Evolutionary conservation across 2,888 invertebrate species (phyloP).

Genomic region (Aricia artaxerxes): DNA sequence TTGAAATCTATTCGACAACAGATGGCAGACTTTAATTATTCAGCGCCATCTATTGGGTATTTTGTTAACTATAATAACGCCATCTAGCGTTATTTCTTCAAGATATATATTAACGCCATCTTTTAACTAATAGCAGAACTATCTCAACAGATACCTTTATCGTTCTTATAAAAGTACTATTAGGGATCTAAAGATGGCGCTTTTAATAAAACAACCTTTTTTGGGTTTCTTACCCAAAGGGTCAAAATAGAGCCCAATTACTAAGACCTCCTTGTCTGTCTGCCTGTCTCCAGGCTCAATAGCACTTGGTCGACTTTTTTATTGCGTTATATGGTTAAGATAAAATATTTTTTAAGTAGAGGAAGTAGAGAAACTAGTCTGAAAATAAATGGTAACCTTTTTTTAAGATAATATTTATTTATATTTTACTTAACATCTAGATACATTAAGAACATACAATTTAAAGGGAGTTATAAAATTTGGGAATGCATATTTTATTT

Average conservation of each 20-base stretch:
- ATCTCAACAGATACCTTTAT: neutral
- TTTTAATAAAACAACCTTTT: neutral
- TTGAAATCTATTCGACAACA: neutral
- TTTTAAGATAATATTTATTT: slow-evolving; percentile 1
- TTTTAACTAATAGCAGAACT: neutral
- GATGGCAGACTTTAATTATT: neutral
- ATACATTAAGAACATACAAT: slow-evolving; percentile 19
- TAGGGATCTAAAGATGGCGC: neutral
- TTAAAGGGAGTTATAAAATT: slow-evolving; percentile 7
- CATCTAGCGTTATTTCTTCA: neutral
- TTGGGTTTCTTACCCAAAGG: neutral
- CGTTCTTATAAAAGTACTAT: neutral
- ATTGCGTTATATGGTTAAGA: too few species aligned
- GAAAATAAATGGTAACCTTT: neutral
- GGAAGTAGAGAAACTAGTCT: neutral
- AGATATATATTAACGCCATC: neutral
- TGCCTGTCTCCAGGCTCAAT: too few species aligned
- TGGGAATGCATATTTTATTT: slow-evolving; percentile 5
- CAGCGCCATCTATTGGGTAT: slow-evolving; percentile 38
- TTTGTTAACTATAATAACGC: slow-evolving; percentile 18
- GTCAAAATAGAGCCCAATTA: too few species aligned
- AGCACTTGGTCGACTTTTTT: too few species aligned
- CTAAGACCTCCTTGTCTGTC: too few species aligned
- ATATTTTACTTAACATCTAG: slow-evolving; percentile 23
- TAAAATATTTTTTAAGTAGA: too few species aligned